These are phyloP conservation scores for Dinocampus coccinellae DNA, from an alignment of 2,888 invertebrate genomes.

Conservation along the genomic window DNA sequence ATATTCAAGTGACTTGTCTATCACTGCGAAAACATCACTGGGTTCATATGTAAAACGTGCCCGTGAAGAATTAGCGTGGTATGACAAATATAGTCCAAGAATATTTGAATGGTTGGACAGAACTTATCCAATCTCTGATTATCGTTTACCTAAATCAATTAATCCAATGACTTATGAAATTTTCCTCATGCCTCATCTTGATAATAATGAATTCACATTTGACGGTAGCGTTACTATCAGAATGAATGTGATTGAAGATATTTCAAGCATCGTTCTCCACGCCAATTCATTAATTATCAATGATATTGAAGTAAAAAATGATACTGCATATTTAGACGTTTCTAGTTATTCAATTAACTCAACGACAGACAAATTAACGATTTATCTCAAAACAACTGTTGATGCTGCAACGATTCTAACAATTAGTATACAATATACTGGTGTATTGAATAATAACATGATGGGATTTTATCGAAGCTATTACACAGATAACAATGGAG, in stretches of 20 bases:
- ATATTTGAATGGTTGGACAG: constrained; percentile 55
- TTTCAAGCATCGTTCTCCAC: constrained; percentile 69
- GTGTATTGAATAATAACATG: constrained; percentile 73
- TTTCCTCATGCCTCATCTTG: constrained; percentile 70
- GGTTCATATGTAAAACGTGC: constrained; percentile 39
- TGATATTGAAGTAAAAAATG: constrained; percentile 31
- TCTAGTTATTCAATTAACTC: constrained; percentile 41
- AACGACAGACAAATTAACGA: constrained; percentile 71
- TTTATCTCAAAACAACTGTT: constrained; percentile 67
- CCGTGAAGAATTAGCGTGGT: constrained; percentile 54
- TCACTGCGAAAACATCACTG: constrained; percentile 20
- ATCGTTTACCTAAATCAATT: constrained; percentile 73
- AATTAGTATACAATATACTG: constrained; percentile 73
- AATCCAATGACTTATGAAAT: constrained; percentile 59
- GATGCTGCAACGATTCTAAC: constrained; percentile 65
- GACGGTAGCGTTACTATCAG: constrained; percentile 70
- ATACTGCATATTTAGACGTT: constrained; percentile 23
- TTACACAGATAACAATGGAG: constrained; percentile 66
- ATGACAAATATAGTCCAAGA: constrained; percentile 42
- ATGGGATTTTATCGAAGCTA: constrained; percentile 77
- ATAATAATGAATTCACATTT: constrained; percentile 67
- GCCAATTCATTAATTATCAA: constrained; percentile 68
- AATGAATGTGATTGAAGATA: constrained; percentile 58
- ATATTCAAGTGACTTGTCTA: background rate
- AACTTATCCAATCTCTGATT: constrained; percentile 54